Base-by-base conservation (phyloP, 2,888 invertebrate genomes). In the Epirrita christyi region DNA sequence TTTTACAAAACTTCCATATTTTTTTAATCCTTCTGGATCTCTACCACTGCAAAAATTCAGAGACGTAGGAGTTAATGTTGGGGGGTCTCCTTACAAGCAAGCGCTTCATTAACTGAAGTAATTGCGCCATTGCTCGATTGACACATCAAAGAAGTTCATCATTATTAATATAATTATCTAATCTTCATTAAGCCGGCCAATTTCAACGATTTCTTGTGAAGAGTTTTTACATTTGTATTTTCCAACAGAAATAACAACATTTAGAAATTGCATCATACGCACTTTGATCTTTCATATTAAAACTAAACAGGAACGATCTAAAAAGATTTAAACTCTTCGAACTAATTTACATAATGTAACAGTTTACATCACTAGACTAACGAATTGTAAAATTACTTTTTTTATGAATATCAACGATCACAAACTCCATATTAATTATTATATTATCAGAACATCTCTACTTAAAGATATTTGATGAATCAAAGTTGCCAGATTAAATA, bases 221-320 rank as follows among this genome's bases (percentile, higher is more conserved):
- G 11, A 44, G 43, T 14, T 15, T 45, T 40, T 27, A 10, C 15
- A 15, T 45, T 40, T 27, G 7, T 10, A 41, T 28, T 45, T 54
- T 15, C 43, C 40, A 49, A 52, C 45, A 51, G 13, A 37, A 36
- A 37, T 42, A 41, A 37, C 27, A 54, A 37, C 29, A 44, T 57
- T 42, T 21, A 50, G 38, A 46, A 28, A 42, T 36, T 45, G 36
- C 45, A 50, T 37, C 43, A 59, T 28, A 42, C 50, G 36, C 34
- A 41, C 51, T 59, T 59, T 55, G 59, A 59, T 55, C 51, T 28
- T 50, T 40, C 13, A 11, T 40, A 36, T 76, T 78, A 74, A 75
- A 83, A 78, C 75, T 83, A 80, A 71, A 73, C 80, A 86, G 86
- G 86, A 88, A 88, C 85, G 53, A 80, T 81, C 60, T 55, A 58